Percentiles rank a stretch among this genome's conserved stretches.
phyloP scores from a whole-genome alignment of 2,113 vertebrate genomes.

The Heterotis niloticus region DNA sequence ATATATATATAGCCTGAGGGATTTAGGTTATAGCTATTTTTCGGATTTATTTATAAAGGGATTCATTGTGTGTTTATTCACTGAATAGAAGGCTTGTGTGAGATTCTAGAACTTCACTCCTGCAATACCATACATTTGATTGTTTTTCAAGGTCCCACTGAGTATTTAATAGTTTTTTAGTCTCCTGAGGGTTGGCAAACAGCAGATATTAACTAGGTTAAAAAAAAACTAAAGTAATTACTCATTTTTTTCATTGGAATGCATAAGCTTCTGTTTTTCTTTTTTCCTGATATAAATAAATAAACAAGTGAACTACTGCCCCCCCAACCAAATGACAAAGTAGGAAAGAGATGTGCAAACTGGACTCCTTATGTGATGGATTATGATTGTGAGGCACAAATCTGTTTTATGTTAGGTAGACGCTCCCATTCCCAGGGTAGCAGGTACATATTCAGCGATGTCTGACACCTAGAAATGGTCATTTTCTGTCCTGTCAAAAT shows the following conservation, averaged over 20 bases:
- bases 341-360: too few relatives aligned
- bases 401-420: background rate
- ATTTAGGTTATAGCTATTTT: too few relatives aligned
- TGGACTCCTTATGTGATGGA: background rate
- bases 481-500: too few relatives aligned
- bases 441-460: background rate
- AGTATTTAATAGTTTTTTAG: background rate
- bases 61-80: background rate
- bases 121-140: background rate
- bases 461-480: too few relatives aligned
- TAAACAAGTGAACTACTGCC: too few relatives aligned
- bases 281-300: too few relatives aligned
- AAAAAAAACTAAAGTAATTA: background rate
- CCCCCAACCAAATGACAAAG: too few relatives aligned
- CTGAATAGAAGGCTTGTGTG: background rate
- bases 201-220: slow-evolving; percentile 3
- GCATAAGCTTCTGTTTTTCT: background rate
- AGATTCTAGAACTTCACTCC: background rate
- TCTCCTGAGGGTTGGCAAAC: slow-evolving; percentile 3
- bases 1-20: too few relatives aligned
- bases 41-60: too few relatives aligned
- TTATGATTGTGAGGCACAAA: slow-evolving; percentile 6
- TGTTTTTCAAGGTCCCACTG: background rate
- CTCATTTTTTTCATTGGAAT: background rate
- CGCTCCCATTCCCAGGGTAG: too few relatives aligned